Evolutionary conservation across 1,140 invertebrate species (phyloP), one percentile per base, ranked within the genome.

Genomic region (Apolygus lucorum): DNA sequence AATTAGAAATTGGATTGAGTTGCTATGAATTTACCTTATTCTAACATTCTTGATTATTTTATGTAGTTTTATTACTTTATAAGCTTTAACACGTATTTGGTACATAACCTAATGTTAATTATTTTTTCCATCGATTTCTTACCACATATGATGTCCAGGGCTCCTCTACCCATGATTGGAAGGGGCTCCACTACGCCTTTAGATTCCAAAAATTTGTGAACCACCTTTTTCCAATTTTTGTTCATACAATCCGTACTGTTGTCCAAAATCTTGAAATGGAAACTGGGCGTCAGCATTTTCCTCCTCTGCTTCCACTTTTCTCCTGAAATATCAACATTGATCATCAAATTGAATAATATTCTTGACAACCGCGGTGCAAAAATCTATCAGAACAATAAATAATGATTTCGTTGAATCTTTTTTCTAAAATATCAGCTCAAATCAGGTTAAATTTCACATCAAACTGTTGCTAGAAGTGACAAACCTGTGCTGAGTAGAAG

Each of bases 221-320:
- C 82, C 1, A 74, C 66, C 63, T 70, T 71, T 8, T 79, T 74
- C 28, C 85, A 82, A 73, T 92, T 87, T 63, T 85, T 81, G 72
- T 90, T 87, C 76, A 95, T 92, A 1, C 89, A 81, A 11, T 84
- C 81, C 0, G 90, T 72, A 76, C 91, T 92, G 72, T 88, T 81
- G 67, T 91, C 84, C 22, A 93, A 78, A 67, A 93, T 92, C 74
- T 88, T 86, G 76, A 92, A 92, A 77, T 94, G 91, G 76, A 94
- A 93, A 1, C 90, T 87, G 1, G 91, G 91, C 0, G 91, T 93
- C 14, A 93, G 77, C 49, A 90, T 77, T 78, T 87, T 88, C 14
- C 90, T 77, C 64, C 86, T 79, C 0, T 73, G 76, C 54, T 81
- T 81, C 90, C 90, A 91, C 79, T 86, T 87, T 8, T 77, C 77